Conservation (phyloP, 2,113 vertebrate genomes). For the Sterrhoptilus dennistouni region DNA sequence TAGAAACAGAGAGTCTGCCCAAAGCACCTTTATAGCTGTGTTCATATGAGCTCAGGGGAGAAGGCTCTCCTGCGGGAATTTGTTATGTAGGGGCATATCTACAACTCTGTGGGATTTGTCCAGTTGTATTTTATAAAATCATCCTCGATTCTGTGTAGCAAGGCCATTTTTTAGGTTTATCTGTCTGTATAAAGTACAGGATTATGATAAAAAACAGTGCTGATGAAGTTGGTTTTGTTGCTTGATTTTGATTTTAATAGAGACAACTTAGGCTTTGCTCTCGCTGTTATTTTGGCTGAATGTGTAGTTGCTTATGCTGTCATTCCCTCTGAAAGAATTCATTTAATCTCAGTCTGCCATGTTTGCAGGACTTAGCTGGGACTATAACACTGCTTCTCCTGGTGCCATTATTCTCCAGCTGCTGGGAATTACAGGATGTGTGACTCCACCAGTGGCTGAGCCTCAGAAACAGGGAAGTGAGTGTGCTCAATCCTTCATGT, state of each 20-base stretch:
- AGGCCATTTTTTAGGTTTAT: neutral
- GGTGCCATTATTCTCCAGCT: neutral
- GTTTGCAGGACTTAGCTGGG: neutral
- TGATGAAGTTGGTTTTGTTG: neutral
- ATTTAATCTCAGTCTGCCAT: neutral
- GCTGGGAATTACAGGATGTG: neutral
- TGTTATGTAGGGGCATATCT: neutral
- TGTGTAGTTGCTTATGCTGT: neutral
- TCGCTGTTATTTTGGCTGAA: neutral
- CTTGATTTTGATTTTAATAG: neutral
- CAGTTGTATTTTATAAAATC: neutral
- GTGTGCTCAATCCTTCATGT: neutral
- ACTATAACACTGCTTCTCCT: neutral
- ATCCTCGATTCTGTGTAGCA: neutral
- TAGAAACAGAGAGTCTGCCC: neutral
- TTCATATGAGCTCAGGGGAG: accelerated
- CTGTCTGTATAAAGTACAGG: neutral
- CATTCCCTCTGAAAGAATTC: neutral
- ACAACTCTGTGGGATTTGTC: neutral
- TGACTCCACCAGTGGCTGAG: neutral
- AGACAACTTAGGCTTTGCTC: neutral
- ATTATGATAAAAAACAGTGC: neutral
- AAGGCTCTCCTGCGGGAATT: accelerated
- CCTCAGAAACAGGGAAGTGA: neutral
- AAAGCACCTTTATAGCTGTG: neutral